Percentiles rank a stretch among this genome's conserved stretches.
These are phyloP conservation scores for Clivina fossor DNA, from an alignment of 2,888 invertebrate species.

Conservation along the genomic window DNA sequence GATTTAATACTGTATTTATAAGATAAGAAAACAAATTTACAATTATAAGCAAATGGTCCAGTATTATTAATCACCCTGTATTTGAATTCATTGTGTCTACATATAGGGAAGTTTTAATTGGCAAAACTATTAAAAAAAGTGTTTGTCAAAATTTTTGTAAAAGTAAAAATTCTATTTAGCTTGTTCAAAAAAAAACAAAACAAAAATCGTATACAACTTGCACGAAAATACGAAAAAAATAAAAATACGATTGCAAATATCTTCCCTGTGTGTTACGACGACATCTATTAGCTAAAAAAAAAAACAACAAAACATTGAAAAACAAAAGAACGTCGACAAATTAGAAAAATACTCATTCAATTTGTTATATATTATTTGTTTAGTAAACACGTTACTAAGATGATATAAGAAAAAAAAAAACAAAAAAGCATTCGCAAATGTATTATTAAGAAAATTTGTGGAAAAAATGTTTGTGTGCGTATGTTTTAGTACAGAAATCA, in stretches of 20 bases:
- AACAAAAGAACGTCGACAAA: neutral
- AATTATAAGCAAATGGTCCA: conserved; percentile 25
- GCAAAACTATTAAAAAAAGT: conserved; percentile 12
- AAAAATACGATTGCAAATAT: conserved; percentile 4
- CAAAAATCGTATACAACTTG: conserved; percentile 17
- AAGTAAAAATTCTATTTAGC: neutral
- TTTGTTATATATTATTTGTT: conserved; percentile 27
- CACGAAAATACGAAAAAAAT: conserved; percentile 12
- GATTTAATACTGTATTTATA: conserved; percentile 20
- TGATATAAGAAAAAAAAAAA: conserved; percentile 3
- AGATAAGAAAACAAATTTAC: conserved; percentile 15
- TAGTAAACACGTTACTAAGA: conserved; percentile 21
- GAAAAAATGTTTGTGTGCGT: conserved; percentile 52
- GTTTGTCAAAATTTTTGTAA: conserved; percentile 24
- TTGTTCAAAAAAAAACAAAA: conserved; percentile 10
- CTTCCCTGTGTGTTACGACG: conserved; percentile 26
- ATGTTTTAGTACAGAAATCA: conserved; percentile 55
- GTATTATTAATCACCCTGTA: conserved; percentile 21
- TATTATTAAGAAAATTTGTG: conserved; percentile 47
- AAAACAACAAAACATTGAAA: neutral
- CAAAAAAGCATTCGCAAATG: conserved; percentile 29
- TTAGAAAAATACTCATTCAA: conserved; percentile 16
- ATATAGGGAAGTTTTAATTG: conserved; percentile 30
- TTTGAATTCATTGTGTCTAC: conserved; percentile 14
- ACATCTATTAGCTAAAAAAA: conserved; percentile 4